Evolutionary conservation across 2,797 vertebrate genomes (phyloP), one percentile per base, ranked within the genome.

Genomic region (Malacoctenus gilli): DNA sequence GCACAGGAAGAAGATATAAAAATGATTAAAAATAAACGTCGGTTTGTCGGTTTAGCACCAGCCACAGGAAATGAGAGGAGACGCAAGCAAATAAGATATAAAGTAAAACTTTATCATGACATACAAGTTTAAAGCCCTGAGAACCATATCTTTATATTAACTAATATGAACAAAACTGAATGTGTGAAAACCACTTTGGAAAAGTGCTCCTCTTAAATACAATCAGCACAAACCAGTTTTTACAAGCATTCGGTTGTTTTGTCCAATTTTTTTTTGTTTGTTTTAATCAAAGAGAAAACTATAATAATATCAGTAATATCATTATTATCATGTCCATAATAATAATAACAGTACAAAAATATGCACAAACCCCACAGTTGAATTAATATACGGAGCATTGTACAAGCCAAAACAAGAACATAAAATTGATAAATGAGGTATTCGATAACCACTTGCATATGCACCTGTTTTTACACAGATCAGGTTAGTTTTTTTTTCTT

Each of bases 41-140:
- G n/a, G n/a, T n/a, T n/a, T n/a, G n/a, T n/a, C n/a, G n/a, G n/a
- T n/a, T n/a, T n/a, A n/a, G n/a, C n/a, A n/a, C n/a, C 25, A 28
- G 25, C 25, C 0, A 19, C 48, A 36, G 7, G 48, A 1, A 61
- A 66, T 15, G 66, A 59, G 53, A 46, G 43, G 14, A 44, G 63
- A 75, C 56, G 65, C 72, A 63, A 14, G 21, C 16, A 38, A 35
- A 30, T 84, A 89, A 88, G 90, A 90, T 92, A 92, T 87, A 89
- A 91, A 90, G 89, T 89, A 89, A 90, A 91, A 90, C 88, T 92
- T 91, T 92, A 92, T 92, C 90, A 90, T 92, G 83, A 91, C 86
- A 89, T 91, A 92, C 85, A 91, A 85, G 85, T 91, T 90, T 89
- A 89, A 91, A 92, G 90, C 91, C 91, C 89, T 91, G 91, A 92